These are phyloP conservation scores for Hypercompe scribonia DNA, from an alignment of 2,888 invertebrate genomes.

Conservation along the genomic window DNA sequence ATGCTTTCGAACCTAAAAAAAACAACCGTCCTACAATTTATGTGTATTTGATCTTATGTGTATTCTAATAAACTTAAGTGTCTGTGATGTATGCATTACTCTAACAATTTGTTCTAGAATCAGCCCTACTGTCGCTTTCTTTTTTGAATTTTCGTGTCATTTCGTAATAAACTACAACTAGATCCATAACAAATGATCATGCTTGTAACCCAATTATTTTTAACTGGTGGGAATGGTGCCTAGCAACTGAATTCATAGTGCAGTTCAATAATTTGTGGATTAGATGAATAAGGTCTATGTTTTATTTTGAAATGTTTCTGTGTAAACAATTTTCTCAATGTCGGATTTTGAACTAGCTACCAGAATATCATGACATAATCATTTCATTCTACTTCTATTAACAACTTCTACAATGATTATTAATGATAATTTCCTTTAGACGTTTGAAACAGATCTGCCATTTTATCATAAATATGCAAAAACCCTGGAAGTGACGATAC, in stretches of 20 bases:
- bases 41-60: no score
- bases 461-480: not conserved
- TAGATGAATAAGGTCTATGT: not conserved
- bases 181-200: not conserved
- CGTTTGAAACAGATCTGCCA: not conserved
- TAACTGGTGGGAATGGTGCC: not conserved
- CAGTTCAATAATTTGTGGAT: not conserved
- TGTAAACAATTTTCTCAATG: no score
- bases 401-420: not conserved
- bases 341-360: not conserved
- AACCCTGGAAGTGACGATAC: not conserved
- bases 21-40: no score
- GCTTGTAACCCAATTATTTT: not conserved
- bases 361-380: not conserved
- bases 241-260: not conserved
- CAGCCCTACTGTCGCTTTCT: no score
- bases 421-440: not conserved
- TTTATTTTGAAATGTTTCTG: no score
- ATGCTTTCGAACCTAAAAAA: no score
- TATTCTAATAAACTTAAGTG: no score
- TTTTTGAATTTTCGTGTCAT: no score
- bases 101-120: no score
- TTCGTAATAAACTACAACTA: not conserved
- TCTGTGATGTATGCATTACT: no score
- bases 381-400: not conserved